Base-by-base conservation (phyloP, 2,113 vertebrate genomes). In the Sylvilagus bachmani region DNA sequence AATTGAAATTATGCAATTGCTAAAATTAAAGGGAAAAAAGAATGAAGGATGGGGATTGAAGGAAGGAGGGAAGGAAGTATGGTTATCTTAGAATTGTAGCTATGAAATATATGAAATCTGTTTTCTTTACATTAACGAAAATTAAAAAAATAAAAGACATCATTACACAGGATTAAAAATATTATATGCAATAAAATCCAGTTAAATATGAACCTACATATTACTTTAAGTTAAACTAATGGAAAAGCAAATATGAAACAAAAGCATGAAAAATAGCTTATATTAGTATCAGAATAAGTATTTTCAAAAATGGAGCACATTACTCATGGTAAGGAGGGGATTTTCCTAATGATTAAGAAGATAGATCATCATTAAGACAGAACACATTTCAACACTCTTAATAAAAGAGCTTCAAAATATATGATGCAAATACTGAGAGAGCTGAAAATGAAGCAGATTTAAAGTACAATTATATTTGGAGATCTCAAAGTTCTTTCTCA, bases 221-320 rank as follows among this genome's bases (percentile, higher is more conserved):
- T 75, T 21, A 91, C 5, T 94, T 74, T 81, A 89, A 71, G 36
- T 12, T 53, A 67, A 89, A 79, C 58, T 14, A 95, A 62, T 44
- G 31, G 5, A 75, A 84, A 79, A 84, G n/a, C 6, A 70, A 85
- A 88, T 9, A 25, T 24, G 66, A 86, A 27, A 86, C 5, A 53
- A 53, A 89, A 88, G 14, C 83, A 38, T 62, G 17, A 79, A 36
- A n/a, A 73, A 79, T 25, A 82, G 12, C 25, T 67, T 55, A 2
- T 64, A 12, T 70, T 82, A 74, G 53, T 70, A 71, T 51, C 51
- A 94, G n/a, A 51, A 8, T 8, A 93, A 51, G 2, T 82, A 58
- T 79, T 89, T 86, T 91, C 31, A 53, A 83, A 96, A 94, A 75
- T 31, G 66, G 24, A 58, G 13, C 53, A n/a, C 67, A 66, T 77